Evolutionary conservation across 2,888 invertebrate species (phyloP).

Genomic region (Ichneumoninae sp.): DNA sequence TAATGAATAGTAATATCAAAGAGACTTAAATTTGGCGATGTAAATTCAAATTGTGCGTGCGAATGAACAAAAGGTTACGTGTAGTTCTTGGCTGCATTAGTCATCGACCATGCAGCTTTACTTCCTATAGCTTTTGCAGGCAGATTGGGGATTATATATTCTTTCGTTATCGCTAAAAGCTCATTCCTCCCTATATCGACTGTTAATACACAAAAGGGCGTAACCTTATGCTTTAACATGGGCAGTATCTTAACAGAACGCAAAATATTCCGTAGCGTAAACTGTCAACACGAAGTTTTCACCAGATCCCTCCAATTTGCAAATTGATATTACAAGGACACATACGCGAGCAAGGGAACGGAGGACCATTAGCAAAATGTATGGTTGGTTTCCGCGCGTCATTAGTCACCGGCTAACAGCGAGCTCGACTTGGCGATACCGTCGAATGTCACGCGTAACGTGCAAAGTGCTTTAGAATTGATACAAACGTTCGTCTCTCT

Average conservation of each 20-base stretch:
- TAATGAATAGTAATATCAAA: too few species aligned
- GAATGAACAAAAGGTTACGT: slow-evolving; percentile 31
- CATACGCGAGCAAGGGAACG: not conserved
- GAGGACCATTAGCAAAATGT: slow-evolving; percentile 58
- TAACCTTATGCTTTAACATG: too few species aligned
- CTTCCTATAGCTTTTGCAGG: slow-evolving; percentile 13
- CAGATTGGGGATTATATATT: slow-evolving; percentile 42
- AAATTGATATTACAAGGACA: too few species aligned
- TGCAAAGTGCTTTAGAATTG: slow-evolving; percentile 69
- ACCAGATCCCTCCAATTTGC: too few species aligned
- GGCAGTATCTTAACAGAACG: too few species aligned
- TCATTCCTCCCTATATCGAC: not conserved
- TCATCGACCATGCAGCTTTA: slow-evolving; percentile 32
- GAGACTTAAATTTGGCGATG: too few species aligned
- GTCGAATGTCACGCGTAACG: slow-evolving; percentile 54
- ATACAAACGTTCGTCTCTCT: slow-evolving; percentile 63
- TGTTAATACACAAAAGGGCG: not conserved
- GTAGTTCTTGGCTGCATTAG: slow-evolving; percentile 59
- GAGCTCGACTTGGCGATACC: slow-evolving; percentile 25
- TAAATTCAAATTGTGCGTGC: slow-evolving; percentile 6
- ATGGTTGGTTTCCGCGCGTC: slow-evolving; percentile 48
- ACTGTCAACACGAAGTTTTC: too few species aligned
- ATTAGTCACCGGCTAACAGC: slow-evolving; percentile 47
- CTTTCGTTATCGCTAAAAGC: slow-evolving; percentile 14
- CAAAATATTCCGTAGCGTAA: too few species aligned